These are phyloP conservation scores for Phalacrocorax pelagicus DNA, from an alignment of 2,113 vertebrate species.

Conservation along the genomic window DNA sequence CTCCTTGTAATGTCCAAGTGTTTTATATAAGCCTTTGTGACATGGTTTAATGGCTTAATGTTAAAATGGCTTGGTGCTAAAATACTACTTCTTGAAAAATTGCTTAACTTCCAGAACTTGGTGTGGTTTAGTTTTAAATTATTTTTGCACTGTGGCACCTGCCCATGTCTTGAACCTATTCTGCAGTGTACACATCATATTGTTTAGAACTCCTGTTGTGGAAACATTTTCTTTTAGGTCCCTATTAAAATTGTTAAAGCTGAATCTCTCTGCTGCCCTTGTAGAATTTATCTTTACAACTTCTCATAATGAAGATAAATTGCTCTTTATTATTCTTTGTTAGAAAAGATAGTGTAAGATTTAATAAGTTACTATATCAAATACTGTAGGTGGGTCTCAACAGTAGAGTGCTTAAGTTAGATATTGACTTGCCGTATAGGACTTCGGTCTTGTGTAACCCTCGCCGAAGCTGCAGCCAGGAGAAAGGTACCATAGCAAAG, in stretches of 20 bases:
- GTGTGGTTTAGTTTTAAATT: background rate
- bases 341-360: background rate
- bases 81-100: background rate
- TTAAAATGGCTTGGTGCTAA: background rate
- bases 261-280: background rate
- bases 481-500: background rate
- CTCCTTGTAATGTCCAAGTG: background rate
- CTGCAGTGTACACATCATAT: background rate
- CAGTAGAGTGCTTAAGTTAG: background rate
- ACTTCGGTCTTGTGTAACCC: constrained; percentile 13
- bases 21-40: background rate
- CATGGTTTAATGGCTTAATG: background rate
- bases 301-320: background rate
- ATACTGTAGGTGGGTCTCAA: background rate
- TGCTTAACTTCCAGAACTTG: background rate
- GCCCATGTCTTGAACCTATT: background rate
- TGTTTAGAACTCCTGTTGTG: background rate
- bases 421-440: constrained; percentile 37
- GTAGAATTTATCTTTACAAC: background rate
- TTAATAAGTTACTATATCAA: background rate
- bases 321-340: background rate
- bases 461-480: background rate
- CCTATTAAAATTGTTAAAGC: background rate
- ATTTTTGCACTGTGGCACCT: background rate
- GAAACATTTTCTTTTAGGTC: background rate